phyloP scores from a whole-genome alignment of 2,888 invertebrate species.

The Tribolium freemani region DNA sequence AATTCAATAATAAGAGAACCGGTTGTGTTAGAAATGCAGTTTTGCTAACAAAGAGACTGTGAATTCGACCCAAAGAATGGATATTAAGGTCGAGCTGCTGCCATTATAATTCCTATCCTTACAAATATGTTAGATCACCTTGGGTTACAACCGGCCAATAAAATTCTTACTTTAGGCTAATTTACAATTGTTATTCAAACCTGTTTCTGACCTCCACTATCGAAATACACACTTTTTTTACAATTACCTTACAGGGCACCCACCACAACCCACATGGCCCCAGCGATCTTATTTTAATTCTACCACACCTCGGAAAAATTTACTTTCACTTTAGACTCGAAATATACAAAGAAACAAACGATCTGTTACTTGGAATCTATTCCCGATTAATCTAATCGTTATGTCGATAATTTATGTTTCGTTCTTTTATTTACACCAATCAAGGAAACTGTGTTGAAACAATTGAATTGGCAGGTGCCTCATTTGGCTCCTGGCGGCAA shows the following conservation, averaged over 20 bases:
- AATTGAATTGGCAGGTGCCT: background rate
- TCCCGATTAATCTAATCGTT: background rate
- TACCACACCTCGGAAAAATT: slow-evolving; percentile 13
- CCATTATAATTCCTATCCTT: slow-evolving; percentile 54
- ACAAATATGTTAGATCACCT: slow-evolving; percentile 64
- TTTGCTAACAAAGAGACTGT: slow-evolving; percentile 65
- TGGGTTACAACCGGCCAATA: slow-evolving; percentile 60
- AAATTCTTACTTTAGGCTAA: slow-evolving; percentile 62
- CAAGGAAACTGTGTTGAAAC: background rate
- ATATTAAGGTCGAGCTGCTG: slow-evolving; percentile 63
- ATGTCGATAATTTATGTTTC: slow-evolving; percentile 4
- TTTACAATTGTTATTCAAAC: slow-evolving; percentile 57
- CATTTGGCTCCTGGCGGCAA: background rate
- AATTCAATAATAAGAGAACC: slow-evolving; percentile 64
- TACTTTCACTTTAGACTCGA: slow-evolving; percentile 9
- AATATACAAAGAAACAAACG: slow-evolving; percentile 4
- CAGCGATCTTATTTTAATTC: slow-evolving; percentile 10
- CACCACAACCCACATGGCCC: slow-evolving; percentile 2
- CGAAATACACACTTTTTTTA: slow-evolving; percentile 10
- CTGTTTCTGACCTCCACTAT: slow-evolving; percentile 48
- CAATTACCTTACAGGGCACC: slow-evolving; percentile 2
- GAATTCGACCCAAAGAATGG: slow-evolving; percentile 64
- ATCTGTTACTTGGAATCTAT: background rate
- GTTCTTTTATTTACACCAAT: background rate
- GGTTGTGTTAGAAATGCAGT: slow-evolving; percentile 66